Base-by-base conservation (phyloP, 2,113 vertebrate species). In the Rhea americana region DNA sequence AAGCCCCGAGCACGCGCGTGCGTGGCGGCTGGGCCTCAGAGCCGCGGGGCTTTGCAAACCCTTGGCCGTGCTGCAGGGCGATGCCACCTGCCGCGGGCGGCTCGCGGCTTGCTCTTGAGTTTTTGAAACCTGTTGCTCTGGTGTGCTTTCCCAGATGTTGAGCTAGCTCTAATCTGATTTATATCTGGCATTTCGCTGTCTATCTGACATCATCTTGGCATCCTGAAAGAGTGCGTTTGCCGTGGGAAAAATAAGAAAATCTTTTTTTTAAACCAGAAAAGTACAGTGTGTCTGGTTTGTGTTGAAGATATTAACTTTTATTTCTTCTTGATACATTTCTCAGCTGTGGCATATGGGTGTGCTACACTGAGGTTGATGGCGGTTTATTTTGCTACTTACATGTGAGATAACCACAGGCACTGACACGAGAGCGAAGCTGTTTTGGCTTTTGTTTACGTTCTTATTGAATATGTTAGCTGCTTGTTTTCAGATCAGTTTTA, bases 401-500 rank as follows among this genome's bases (percentile, higher is more conserved):
- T 25, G 16, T 11, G 56, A 63, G 59, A 78, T 93, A 83, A 78
- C 51, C 61, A 47, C 28, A 90, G 56, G 47, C 59, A 74, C 16
- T 85, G 63, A 70, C 1, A 7, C 51, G 65, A 77, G 39, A 85
- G 24, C 71, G 81, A 74, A 74, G 8, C 17, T 55, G 19, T 7
- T 85, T 82, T 74, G 45, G 17, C 15, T 93, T 87, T 84, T 93
- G 32, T 88, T 95, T 93, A 63, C 32, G 2, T 70, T 87, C 1
- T 72, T 83, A 35, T 75, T 73, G 58, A 88, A 70, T 68, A 32
- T 87, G 7, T 72, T 78, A 56, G 15, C 25, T 93, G 48, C 73
- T 94, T 92, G 45, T 90, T 91, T 94, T 94, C 85, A 62, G 41
- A 76, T 90, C 87, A 39, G 53, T 86, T 94, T 89, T 70, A 73